Evolutionary conservation across 2,888 invertebrate genomes (phyloP), one percentile per base, ranked within the genome.

Genomic region (Sinohyriopsis cumingii): DNA sequence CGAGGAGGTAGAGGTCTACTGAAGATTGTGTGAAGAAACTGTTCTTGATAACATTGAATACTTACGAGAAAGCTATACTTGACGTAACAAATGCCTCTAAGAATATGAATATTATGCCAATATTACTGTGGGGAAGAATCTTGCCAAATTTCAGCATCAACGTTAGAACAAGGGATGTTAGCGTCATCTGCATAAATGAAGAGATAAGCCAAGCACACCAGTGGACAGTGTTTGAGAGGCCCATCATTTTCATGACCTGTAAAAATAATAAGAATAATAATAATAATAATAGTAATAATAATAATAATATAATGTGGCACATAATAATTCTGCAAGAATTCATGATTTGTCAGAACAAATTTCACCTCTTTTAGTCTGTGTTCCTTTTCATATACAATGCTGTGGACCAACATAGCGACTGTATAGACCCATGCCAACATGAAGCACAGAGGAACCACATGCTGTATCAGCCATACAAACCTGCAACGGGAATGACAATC

Each of bases 71-170:
- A 65, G 88, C 86, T 54, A 91, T 90, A 68, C 89, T 90, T 20
- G 90, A 88, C 6, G 90, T 77, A 28, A 88, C 88, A 79, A 90
- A 91, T 22, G 88, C 77, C 81, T 91, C 89, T 66, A 91, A 82
- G 15, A 90, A 85, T 6, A 89, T 59, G 75, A 90, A 91, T 55
- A 91, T 86, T 54, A 91, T 79, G 71, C 84, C 74, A 0, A 86
- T 82, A 72, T 88, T 82, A 70, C 85, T 85, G 77, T 88, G 83
- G 56, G 87, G 76, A n/a, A 88, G 79, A 59, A 87, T 82, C 59
- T 82, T 79, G 63, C 90, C 88, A 78, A 80, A 86, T 69, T 89
- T 88, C 55, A 95, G 94, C 92, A 95, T 93, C 82, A 93, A 92
- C 5, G 94, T 93, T 63, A 95, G 90, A 59, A 82, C 72, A 7